Conservation (phyloP, 2,797 vertebrate species). For the Huso huso region DNA sequence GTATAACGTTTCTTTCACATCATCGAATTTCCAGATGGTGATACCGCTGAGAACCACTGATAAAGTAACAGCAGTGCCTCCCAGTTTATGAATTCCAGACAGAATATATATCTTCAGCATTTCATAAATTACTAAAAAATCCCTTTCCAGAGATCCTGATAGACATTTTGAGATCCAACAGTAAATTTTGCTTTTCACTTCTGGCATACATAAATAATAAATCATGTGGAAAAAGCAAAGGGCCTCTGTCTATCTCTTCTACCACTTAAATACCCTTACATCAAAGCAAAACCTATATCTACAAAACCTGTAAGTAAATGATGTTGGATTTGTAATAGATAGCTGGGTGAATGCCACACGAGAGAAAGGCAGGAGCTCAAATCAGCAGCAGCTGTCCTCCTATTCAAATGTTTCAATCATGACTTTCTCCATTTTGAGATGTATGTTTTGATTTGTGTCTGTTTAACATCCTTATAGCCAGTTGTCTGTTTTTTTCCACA, state of each 20-base stretch:
- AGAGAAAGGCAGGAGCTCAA: constrained; percentile 22
- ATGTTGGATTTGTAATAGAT: constrained; percentile 29
- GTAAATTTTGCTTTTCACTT: too few species aligned
- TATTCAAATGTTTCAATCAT: constrained; percentile 24
- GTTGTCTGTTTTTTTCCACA: constrained; percentile 18
- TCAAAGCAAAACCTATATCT: too few species aligned
- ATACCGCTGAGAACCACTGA: neutral
- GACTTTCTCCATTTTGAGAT: constrained; percentile 25
- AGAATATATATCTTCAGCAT: neutral
- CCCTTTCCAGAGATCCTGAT: neutral
- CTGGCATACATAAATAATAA: too few species aligned
- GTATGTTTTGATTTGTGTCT: constrained; percentile 14
- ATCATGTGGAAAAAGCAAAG: too few species aligned
- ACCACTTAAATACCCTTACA: constrained; percentile 1
- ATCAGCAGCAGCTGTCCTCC: constrained; percentile 20
- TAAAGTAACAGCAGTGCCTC: neutral
- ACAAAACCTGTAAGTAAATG: constrained; percentile 33
- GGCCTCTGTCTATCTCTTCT: constrained; percentile 18
- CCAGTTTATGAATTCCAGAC: neutral
- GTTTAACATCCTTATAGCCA: neutral
- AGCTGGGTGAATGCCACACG: constrained; percentile 19
- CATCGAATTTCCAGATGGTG: neutral
- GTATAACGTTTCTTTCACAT: neutral
- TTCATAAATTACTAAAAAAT: constrained; percentile 32
- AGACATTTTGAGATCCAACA: too few species aligned